Evolutionary conservation across 2,888 invertebrate species (phyloP).

Genomic region (Volucella inflata): DNA sequence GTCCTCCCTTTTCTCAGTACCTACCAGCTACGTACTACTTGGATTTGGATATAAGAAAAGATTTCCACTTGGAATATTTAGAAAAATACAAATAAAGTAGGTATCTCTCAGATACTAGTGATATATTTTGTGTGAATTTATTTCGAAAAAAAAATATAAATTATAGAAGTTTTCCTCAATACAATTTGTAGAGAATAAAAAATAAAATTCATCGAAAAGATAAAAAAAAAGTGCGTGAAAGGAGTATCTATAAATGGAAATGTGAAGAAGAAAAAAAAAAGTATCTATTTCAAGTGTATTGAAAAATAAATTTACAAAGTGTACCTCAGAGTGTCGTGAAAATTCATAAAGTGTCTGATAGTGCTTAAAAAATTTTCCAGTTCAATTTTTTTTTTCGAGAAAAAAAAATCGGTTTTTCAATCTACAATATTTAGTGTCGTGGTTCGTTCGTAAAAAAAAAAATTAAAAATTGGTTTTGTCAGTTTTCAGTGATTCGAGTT

Average conservation of each 20-base stretch:
- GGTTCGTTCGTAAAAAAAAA: background rate
- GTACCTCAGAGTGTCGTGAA: slow-evolving; percentile 32
- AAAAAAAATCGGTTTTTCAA: too few species aligned
- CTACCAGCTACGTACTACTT: background rate
- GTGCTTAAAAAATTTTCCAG: slow-evolving; percentile 12
- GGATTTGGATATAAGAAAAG: slow-evolving; percentile 28
- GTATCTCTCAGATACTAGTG: slow-evolving; percentile 28
- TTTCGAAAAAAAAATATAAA: slow-evolving; percentile 1
- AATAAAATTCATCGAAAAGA: background rate
- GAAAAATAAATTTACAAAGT: background rate
- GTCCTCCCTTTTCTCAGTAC: slow-evolving; percentile 12
- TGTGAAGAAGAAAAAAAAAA: slow-evolving; percentile 32
- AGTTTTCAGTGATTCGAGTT: slow-evolving; percentile 44
- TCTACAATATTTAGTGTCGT: too few species aligned
- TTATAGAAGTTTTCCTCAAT: background rate
- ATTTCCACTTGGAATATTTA: slow-evolving; percentile 33
- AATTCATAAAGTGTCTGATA: background rate
- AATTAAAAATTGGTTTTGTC: slow-evolving; percentile 33
- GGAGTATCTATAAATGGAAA: slow-evolving; percentile 33
- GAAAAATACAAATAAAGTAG: slow-evolving; percentile 2
- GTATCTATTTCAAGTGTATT: slow-evolving; percentile 11
- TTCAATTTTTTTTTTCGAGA: slow-evolving; percentile 34
- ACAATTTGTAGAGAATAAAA: slow-evolving; percentile 18
- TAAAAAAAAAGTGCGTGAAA: slow-evolving; percentile 26
- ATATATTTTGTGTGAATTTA: slow-evolving; percentile 19